Evolutionary conservation across 2,888 invertebrate genomes (phyloP).

Genomic region (Dioctria rufipes): DNA sequence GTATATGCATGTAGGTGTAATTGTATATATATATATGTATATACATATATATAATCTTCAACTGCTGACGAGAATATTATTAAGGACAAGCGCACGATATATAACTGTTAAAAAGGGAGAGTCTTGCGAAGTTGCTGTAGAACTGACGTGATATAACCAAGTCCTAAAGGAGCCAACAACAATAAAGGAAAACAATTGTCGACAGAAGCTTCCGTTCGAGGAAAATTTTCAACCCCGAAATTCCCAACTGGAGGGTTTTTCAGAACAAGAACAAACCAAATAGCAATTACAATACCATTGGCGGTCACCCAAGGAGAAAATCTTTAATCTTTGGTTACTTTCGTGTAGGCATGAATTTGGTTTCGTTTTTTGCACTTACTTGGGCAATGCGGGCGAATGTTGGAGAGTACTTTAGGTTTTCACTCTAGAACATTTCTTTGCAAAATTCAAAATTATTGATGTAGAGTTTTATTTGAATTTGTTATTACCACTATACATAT

Average conservation of each 20-base stretch:
- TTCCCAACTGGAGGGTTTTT: slow-evolving; percentile 37
- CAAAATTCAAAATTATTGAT: not conserved
- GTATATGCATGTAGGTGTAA: not conserved
- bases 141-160: slow-evolving; percentile 14
- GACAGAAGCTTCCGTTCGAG: slow-evolving; percentile 47
- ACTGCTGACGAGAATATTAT: slow-evolving; percentile 13
- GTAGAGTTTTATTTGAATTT: not conserved
- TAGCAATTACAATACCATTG: slow-evolving; percentile 60
- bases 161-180: slow-evolving; percentile 36
- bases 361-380: slow-evolving; percentile 57
- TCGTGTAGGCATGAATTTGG: slow-evolving; percentile 47
- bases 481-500: too few relatives aligned
- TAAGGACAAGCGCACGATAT: slow-evolving; percentile 34
- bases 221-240: slow-evolving; percentile 46
- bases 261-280: slow-evolving; percentile 27
- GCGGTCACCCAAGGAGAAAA: slow-evolving; percentile 61
- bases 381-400: slow-evolving; percentile 6
- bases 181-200: slow-evolving; percentile 47
- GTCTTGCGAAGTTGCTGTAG: slow-evolving; percentile 8
- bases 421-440: not conserved
- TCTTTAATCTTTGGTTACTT: slow-evolving; percentile 60
- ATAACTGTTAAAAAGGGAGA: slow-evolving; percentile 35
- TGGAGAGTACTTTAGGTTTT: slow-evolving; percentile 28
- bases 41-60: not conserved
- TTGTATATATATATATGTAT: not conserved